Base-by-base conservation (phyloP, 92 coral and sea anemone genomes). In the Siderastrea siderea region DNA sequence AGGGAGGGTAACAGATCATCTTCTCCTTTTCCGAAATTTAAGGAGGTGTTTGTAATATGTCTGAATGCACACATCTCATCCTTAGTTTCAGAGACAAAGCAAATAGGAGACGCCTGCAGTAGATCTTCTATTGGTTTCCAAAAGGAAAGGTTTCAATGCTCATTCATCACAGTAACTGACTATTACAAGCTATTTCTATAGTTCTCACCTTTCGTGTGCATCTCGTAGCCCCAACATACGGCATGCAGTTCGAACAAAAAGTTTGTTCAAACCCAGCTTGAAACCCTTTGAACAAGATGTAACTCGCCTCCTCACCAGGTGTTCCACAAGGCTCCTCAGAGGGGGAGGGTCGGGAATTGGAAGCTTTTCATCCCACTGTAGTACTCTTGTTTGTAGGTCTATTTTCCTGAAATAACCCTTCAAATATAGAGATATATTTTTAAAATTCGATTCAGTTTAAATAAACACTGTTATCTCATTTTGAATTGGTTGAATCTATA, bases 321-420 rank as follows among this genome's bases (percentile, higher is more conserved):
- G 80, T 45, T 91, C 91, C 59, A 82, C 65, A 43, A 91, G 89
- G 16, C 60, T 53, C 26, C 61, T 74, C 76, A 87, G 64, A 3
- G 94, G 72, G 82, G 94, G 94, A 60, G 91, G 91, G 88, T 51
- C 67, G 60, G 91, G 86, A 54, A 91, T 77, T 7, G 84, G 91
- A 53, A 91, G 76, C 50, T 77, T 61, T 50, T 70, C 85, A 73
- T 91, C 94, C 94, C 94, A 91, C 55, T 82, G 71, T 1, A 87
- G 77, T 2, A 91, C 81, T 77, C 81, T 75, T 12, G 79, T 64
- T 47, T 91, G 89, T 17, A 81, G 70, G 86, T 69, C 76, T 45
- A 2, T 5, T 38, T 70, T 55, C 6, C 72, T 49, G 1, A 64
- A 79, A 53, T 13, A 68, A 8, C 54, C 68, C 86, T 81, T 57